Conservation (phyloP, 2,113 vertebrate species). For the Vulpes ferrilata region DNA sequence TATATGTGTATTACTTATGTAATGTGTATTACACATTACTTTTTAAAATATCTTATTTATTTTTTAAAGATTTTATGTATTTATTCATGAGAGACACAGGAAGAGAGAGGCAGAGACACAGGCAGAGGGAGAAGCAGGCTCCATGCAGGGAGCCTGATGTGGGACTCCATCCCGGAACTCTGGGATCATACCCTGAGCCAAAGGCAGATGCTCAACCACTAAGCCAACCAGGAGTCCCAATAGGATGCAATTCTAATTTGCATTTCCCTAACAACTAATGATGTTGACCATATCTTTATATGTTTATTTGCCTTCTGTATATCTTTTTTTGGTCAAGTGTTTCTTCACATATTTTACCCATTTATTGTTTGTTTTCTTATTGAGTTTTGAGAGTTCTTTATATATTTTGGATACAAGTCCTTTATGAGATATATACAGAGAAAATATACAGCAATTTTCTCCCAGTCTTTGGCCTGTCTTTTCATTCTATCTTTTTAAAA, state of each 20-base stretch:
- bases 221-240: too few species aligned
- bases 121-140: too few species aligned
- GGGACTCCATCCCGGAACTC: too few species aligned
- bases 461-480: background rate
- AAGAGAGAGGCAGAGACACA: too few species aligned
- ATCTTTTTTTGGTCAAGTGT: constrained; percentile 23
- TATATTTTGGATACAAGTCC: background rate
- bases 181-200: too few species aligned
- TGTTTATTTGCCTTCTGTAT: background rate
- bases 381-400: background rate
- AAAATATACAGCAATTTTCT: background rate
- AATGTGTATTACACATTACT: background rate
- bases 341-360: constrained; percentile 26
- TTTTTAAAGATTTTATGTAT: too few species aligned
- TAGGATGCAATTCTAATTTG: background rate
- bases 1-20: background rate
- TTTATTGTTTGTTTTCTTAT: background rate
- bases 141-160: too few species aligned
- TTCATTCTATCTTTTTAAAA: background rate
- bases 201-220: too few species aligned
- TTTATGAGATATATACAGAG: background rate
- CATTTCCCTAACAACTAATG: background rate
- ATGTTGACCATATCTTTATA: background rate
- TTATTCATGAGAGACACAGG: too few species aligned
- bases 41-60: too few species aligned